These are phyloP conservation scores for Philaenus spumarius DNA, from an alignment of 1,140 invertebrate species.

Conservation along the genomic window DNA sequence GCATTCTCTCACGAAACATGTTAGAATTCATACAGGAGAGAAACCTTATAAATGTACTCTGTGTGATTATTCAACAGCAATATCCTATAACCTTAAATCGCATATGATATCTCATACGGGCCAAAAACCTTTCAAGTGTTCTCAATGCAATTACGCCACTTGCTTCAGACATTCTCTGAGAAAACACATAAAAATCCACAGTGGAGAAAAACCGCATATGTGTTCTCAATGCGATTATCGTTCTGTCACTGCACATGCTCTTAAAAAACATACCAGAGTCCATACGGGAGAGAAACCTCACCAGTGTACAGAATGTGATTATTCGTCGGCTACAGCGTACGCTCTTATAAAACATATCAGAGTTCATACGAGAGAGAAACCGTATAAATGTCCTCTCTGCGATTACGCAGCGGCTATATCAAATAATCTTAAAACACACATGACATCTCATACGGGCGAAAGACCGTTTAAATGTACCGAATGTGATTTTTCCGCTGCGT, in stretches of 20 bases:
- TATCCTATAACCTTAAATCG: neutral
- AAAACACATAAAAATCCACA: neutral
- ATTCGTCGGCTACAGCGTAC: too few species aligned
- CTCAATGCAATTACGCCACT: neutral
- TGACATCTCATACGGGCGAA: slow-evolving; percentile 22
- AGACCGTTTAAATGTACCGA: slow-evolving; percentile 32
- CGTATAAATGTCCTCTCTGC: slow-evolving; percentile 8
- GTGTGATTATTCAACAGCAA: neutral
- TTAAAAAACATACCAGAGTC: too few species aligned
- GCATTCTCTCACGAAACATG: neutral
- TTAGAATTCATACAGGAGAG: neutral
- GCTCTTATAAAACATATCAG: too few species aligned
- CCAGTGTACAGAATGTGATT: too few species aligned
- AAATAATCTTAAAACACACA: slow-evolving; percentile 9
- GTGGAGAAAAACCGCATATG: neutral
- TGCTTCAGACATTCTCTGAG: neutral
- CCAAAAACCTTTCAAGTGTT: neutral
- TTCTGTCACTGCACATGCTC: too few species aligned
- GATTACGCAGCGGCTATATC: slow-evolving; percentile 26
- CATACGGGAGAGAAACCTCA: too few species aligned
- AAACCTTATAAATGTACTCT: neutral
- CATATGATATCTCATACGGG: neutral
- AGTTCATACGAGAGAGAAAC: neutral
- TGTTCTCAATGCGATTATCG: too few species aligned
- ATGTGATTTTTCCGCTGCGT: slow-evolving; percentile 39